Conservation (phyloP, 1,140 invertebrate genomes). For the Polypedilum vanderplanki region DNA sequence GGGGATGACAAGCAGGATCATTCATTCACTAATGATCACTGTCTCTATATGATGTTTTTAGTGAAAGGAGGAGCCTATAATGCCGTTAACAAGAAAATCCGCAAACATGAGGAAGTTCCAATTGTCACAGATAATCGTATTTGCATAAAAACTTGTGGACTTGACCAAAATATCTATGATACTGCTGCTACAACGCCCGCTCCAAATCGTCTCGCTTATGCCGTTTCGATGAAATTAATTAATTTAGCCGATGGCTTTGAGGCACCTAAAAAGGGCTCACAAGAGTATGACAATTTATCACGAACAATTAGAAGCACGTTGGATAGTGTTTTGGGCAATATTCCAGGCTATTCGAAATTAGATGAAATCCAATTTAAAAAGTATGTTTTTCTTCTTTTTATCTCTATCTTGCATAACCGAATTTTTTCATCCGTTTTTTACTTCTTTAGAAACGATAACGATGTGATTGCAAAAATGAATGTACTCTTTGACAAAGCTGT, state of each 20-base stretch:
- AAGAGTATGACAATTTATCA: slow-evolving; percentile 66
- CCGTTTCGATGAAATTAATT: slow-evolving; percentile 64
- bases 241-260: slow-evolving; percentile 69
- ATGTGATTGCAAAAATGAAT: slow-evolving; percentile 58
- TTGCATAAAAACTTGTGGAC: slow-evolving; percentile 72
- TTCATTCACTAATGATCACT: slow-evolving; percentile 73
- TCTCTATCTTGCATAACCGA: neutral
- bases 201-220: slow-evolving; percentile 58
- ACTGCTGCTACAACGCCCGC: slow-evolving; percentile 52
- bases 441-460: slow-evolving; percentile 48
- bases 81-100: slow-evolving; percentile 75
- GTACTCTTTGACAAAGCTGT: slow-evolving; percentile 58
- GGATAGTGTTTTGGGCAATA: slow-evolving; percentile 51
- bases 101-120: slow-evolving; percentile 71
- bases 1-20: slow-evolving; percentile 69
- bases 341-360: slow-evolving; percentile 67
- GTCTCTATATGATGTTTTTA: slow-evolving; percentile 83
- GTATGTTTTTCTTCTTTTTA: slow-evolving; percentile 49
- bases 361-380: slow-evolving; percentile 62
- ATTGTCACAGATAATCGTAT: slow-evolving; percentile 69
- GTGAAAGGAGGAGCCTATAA: slow-evolving; percentile 77
- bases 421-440: slow-evolving; percentile 32
- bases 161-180: slow-evolving; percentile 47
- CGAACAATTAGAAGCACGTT: slow-evolving; percentile 60
- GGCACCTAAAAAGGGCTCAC: slow-evolving; percentile 57